These are phyloP conservation scores for Pocillopora grandis DNA, from an alignment of 92 coral and sea anemone species.

Conservation along the genomic window DNA sequence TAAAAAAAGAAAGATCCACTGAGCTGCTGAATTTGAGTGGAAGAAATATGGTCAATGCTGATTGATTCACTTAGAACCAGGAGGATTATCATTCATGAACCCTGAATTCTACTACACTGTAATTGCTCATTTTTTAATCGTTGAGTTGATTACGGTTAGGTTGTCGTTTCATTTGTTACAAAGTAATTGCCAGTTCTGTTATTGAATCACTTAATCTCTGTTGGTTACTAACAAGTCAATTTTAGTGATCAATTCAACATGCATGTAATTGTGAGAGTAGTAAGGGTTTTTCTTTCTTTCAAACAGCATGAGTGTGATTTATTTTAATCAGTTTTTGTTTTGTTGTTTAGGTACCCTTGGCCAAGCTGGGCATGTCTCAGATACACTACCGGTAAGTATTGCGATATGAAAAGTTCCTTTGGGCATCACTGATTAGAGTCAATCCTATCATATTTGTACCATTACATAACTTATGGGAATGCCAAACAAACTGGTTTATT, in stretches of 20 bases:
- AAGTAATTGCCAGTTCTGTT: no score
- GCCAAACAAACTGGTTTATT: no score
- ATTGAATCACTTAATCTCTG: no score
- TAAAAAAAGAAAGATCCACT: neutral
- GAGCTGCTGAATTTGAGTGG: neutral
- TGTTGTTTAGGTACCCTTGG: conserved; percentile 84
- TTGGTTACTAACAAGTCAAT: neutral
- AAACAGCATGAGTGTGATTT: neutral
- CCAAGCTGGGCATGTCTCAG: conserved; percentile 87
- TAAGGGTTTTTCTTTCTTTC: no score
- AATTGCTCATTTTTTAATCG: no score
- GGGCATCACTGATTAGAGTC: neutral
- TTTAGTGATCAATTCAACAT: neutral
- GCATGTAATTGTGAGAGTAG: neutral
- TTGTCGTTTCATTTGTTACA: no score
- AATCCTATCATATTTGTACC: neutral
- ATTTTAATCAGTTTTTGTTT: neutral
- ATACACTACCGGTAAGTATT: conserved; percentile 75
- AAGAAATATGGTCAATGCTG: neutral
- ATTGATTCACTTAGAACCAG: neutral
- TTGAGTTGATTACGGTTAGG: no score
- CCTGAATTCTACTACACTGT: no score
- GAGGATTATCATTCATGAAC: neutral
- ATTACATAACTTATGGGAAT: no score
- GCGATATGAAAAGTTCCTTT: neutral